Evolutionary conservation across 2,113 vertebrate species (phyloP).

Genomic region (Propithecus coquereli): DNA sequence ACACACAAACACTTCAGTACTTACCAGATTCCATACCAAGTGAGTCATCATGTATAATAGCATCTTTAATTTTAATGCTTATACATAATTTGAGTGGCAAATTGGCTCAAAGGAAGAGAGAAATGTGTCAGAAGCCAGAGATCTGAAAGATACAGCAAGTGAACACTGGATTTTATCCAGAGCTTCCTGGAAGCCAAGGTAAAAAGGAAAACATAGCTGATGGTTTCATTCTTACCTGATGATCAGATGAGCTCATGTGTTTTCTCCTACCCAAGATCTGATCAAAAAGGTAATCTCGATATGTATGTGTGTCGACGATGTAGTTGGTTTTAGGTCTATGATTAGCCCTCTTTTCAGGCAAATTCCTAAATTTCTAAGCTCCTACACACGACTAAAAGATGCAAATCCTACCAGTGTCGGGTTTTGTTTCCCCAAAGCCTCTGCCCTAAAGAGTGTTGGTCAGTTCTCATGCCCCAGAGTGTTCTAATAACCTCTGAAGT

Average conservation of each 20-base stretch:
- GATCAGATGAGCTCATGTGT: background rate
- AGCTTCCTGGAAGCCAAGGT: background rate
- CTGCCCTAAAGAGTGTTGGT: background rate
- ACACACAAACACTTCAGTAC: too few species aligned
- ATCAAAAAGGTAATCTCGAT: background rate
- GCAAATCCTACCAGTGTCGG: background rate
- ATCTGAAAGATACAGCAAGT: background rate
- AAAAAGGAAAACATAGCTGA: background rate
- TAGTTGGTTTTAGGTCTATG: background rate
- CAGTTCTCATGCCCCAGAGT: background rate
- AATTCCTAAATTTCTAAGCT: background rate
- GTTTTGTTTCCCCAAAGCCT: background rate
- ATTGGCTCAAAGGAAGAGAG: background rate
- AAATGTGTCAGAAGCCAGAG: background rate
- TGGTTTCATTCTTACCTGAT: background rate
- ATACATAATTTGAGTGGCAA: background rate
- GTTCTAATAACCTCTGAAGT: background rate
- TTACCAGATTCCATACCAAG: background rate
- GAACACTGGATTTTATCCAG: background rate
- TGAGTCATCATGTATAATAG: background rate
- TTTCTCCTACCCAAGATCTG: background rate
- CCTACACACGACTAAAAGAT: background rate
- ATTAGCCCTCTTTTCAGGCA: background rate
- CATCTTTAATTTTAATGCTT: background rate
- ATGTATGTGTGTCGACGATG: rapidly evolving